Evolutionary conservation across 2,888 invertebrate genomes (phyloP).

Genomic region (Mimas tiliae): DNA sequence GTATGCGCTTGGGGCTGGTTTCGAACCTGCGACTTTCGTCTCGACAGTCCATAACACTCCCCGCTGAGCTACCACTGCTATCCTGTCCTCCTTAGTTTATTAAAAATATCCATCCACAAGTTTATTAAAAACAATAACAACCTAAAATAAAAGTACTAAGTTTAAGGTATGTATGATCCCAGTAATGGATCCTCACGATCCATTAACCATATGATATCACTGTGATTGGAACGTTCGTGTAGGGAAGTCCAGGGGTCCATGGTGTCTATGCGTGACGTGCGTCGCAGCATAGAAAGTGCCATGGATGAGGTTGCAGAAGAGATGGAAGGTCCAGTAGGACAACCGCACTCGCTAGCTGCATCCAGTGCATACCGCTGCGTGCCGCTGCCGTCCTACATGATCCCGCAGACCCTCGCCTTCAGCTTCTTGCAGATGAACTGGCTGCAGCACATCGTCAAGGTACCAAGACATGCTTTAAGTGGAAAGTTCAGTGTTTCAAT

Average conservation of each 20-base stretch:
- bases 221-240: too few relatives aligned
- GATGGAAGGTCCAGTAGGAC: conserved; percentile 22
- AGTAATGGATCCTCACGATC: too few relatives aligned
- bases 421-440: conserved; percentile 79
- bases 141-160: too few relatives aligned
- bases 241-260: conserved; percentile 29
- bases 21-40: too few relatives aligned
- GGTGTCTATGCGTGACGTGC: conserved; percentile 37
- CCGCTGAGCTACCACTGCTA: too few relatives aligned
- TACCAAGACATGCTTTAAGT: conserved; percentile 32
- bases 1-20: too few relatives aligned
- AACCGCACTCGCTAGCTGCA: conserved; percentile 67
- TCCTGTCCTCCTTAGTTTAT: too few relatives aligned
- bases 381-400: conserved; percentile 59
- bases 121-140: too few relatives aligned
- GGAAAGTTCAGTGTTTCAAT: too few relatives aligned
- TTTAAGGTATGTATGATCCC: background rate
- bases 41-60: too few relatives aligned
- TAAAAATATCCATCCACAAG: too few relatives aligned
- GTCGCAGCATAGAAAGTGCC: conserved; percentile 39
- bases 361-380: conserved; percentile 67
- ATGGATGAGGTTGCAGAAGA: conserved; percentile 29
- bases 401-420: conserved; percentile 72
- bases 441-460: conserved; percentile 71
- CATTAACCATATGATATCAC: background rate